phyloP scores from a whole-genome alignment of 2,888 invertebrate species.

The Euphydryas editha region DNA sequence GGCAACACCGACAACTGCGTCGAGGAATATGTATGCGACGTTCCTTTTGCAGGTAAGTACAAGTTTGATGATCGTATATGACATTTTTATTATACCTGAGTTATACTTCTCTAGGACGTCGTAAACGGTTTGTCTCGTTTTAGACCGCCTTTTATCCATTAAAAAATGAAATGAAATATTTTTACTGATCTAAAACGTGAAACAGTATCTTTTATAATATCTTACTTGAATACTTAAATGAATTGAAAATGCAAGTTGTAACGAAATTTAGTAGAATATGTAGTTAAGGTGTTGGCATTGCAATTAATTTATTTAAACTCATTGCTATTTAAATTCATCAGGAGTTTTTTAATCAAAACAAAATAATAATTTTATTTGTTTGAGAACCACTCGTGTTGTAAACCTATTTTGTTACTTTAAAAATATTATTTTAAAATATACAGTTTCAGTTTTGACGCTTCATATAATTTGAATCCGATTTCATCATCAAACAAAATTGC shows the following conservation, averaged over 20 bases:
- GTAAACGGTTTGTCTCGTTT: no score
- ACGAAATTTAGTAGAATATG: background rate
- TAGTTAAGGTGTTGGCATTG: background rate
- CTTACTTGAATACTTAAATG: background rate
- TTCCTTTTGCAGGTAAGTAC: constrained; percentile 93
- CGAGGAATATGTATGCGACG: constrained; percentile 93
- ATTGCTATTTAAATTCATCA: background rate
- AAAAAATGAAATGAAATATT: no score
- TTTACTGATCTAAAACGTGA: no score
- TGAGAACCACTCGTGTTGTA: no score
- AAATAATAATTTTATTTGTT: background rate
- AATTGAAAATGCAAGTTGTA: background rate
- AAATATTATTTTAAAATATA: no score
- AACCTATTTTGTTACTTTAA: no score
- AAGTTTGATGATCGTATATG: background rate
- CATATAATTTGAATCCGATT: background rate
- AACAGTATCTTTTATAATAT: no score
- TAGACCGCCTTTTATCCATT: no score
- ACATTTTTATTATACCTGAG: background rate
- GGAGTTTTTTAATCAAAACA: background rate
- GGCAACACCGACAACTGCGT: constrained; percentile 92
- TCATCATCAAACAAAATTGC: background rate
- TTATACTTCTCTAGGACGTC: background rate
- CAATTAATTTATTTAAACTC: background rate
- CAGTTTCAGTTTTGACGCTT: background rate